Base-by-base conservation (phyloP, 2,797 vertebrate genomes). In the Huso huso region DNA sequence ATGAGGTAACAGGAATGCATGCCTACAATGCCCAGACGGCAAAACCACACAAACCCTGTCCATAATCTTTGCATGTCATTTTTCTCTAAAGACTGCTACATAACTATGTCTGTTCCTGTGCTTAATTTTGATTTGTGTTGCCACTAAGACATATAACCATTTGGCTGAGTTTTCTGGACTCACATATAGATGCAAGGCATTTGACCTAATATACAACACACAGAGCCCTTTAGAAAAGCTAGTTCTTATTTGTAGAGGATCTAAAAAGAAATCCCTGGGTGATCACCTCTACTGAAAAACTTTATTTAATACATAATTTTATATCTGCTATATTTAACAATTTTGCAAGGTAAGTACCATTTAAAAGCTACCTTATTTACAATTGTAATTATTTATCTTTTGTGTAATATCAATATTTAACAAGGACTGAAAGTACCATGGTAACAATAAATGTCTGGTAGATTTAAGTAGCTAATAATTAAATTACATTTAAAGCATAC, bases 51-150 rank as follows among this genome's bases (percentile, higher is more conserved):
- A 78, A 77, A 82, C 60, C 37, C 2, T 37, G 67, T 84, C 81
- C 81, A 86, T 78, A 74, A 78, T 77, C 71, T 68, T 68, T 65
- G 59, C 71, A 76, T 72, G 86, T 70, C 70, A 89, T 73, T 84
- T 87, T 86, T 85, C 85, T 80, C 85, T 67, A 71, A 69, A 48
- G 63, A 49, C 73, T 83, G 84, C 75, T 77, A 87, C 71, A 70
- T 82, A 70, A 71, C 76, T 78, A 76, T 76, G 66, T 49, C 68
- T 72, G 67, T 37, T 12, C 62, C 63, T 72, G 65, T 49, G 62
- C 55, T 63, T 73, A 73, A 75, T 83, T 83, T 75, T 69, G 82
- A 81, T 50, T 4, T 60, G 18, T 58, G n/a, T 65, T 61, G 11
- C 37, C 55, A 18, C 48, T 37, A 23, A 2, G 48, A 9, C 10